A percentile compares a stretch with the other conserved stretches of the same genome.
phyloP scores from a whole-genome alignment of 2,888 invertebrate species.

The Hirudinaria manillensis region DNA sequence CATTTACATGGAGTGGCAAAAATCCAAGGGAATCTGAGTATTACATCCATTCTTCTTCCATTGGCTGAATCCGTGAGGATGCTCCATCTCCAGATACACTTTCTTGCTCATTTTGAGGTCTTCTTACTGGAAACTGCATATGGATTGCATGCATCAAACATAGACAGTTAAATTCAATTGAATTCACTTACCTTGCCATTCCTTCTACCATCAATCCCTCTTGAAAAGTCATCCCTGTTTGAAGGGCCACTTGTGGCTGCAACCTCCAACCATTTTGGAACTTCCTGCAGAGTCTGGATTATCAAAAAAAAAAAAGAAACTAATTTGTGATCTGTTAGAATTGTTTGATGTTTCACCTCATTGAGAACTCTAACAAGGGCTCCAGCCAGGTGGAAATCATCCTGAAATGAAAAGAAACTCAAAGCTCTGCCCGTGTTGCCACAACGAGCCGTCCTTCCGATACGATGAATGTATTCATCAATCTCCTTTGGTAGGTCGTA shows the following conservation, averaged over 20 bases:
- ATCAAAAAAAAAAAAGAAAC: not conserved
- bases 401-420: conserved; percentile 38
- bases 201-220: not conserved
- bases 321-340: not conserved
- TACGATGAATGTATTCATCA: conserved; percentile 96
- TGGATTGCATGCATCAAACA: not conserved
- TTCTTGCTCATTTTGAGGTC: too few relatives aligned
- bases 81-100: too few relatives aligned
- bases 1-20: too few relatives aligned
- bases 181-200: not conserved
- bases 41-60: too few relatives aligned
- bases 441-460: conserved; percentile 98
- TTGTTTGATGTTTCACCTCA: conserved; percentile 53
- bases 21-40: too few relatives aligned
- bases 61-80: too few relatives aligned
- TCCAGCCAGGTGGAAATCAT: conserved; percentile 62
- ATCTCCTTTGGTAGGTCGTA: conserved; percentile 97
- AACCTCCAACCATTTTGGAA: conserved; percentile 69
- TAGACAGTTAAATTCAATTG: not conserved
- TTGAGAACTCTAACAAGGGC: conserved; percentile 69
- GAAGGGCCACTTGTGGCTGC: conserved; percentile 45
- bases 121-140: too few relatives aligned
- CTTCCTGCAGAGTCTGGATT: conserved; percentile 66
- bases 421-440: conserved; percentile 74
- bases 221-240: not conserved